Evolutionary conservation across 2,888 invertebrate species (phyloP).

Genomic region (Drosophila affinis): DNA sequence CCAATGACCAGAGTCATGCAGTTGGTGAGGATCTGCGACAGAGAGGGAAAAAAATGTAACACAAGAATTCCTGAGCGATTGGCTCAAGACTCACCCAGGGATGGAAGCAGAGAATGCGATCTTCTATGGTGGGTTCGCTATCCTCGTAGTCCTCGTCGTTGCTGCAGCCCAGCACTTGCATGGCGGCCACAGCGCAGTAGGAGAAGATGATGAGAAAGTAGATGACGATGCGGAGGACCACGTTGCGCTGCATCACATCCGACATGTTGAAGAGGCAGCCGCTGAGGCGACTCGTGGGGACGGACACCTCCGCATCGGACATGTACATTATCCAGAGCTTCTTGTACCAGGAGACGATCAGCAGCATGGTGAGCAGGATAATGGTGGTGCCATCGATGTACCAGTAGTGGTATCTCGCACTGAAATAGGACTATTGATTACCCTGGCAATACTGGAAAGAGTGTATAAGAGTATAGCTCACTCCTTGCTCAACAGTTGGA

Average conservation of each 20-base stretch:
- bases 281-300: conserved; percentile 85
- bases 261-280: conserved; percentile 87
- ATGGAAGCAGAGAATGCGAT: conserved; percentile 78
- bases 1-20: conserved; percentile 86
- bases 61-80: not conserved
- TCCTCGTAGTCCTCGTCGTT: conserved; percentile 42
- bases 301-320: conserved; percentile 66
- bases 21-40: conserved; percentile 84
- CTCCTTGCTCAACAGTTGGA: conserved; percentile 86
- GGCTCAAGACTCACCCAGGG: conserved; percentile 79
- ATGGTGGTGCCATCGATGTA: conserved; percentile 84
- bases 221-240: conserved; percentile 86
- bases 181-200: conserved; percentile 85
- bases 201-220: conserved; percentile 88
- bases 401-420: conserved; percentile 81
- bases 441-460: no score
- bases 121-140: conserved; percentile 29
- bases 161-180: conserved; percentile 67
- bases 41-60: not conserved
- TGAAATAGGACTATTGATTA: conserved; percentile 2
- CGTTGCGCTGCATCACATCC: conserved; percentile 86
- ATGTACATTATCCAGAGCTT: conserved; percentile 87
- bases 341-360: conserved; percentile 91
- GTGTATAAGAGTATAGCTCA: conserved; percentile 51
- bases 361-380: conserved; percentile 85